Evolutionary conservation across 2,797 vertebrate species (phyloP).

Genomic region (Galaxias olidus): DNA sequence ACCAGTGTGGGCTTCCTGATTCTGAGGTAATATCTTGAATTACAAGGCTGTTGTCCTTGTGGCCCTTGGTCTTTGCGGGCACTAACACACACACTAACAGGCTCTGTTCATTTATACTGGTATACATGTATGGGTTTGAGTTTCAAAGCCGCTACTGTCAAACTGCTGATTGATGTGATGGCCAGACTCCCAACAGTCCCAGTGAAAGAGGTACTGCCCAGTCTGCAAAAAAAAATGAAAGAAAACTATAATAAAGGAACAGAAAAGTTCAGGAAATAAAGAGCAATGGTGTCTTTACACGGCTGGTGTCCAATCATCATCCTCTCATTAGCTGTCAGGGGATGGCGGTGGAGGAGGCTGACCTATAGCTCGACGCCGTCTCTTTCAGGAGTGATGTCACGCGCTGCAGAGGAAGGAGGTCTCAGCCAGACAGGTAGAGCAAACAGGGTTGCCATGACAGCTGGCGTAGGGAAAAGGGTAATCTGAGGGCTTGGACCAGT

Average conservation of each 20-base stretch:
- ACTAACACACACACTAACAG: too few relatives aligned
- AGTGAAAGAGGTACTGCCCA: too few relatives aligned
- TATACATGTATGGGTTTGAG: too few relatives aligned
- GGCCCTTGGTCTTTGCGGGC: too few relatives aligned
- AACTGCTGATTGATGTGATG: too few relatives aligned
- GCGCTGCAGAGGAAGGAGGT: background rate
- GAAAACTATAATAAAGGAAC: background rate
- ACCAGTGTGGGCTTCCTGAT: too few relatives aligned
- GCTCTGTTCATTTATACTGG: too few relatives aligned
- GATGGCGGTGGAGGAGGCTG: constrained; percentile 18
- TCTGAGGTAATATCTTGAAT: too few relatives aligned
- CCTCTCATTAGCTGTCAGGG: constrained; percentile 12
- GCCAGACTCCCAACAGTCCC: too few relatives aligned
- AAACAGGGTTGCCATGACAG: background rate
- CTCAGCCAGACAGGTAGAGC: background rate
- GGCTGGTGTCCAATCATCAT: background rate
- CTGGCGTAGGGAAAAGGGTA: constrained; percentile 1
- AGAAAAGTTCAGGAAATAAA: background rate
- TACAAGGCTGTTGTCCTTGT: too few relatives aligned
- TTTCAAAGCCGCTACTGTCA: too few relatives aligned
- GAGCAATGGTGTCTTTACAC: background rate
- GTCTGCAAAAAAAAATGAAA: background rate
- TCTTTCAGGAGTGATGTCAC: background rate
- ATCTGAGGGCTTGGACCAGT: background rate
- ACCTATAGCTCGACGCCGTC: constrained; percentile 29